phyloP scores from a whole-genome alignment of 2,888 invertebrate genomes.

The Caenorhabditis macrosperma region DNA sequence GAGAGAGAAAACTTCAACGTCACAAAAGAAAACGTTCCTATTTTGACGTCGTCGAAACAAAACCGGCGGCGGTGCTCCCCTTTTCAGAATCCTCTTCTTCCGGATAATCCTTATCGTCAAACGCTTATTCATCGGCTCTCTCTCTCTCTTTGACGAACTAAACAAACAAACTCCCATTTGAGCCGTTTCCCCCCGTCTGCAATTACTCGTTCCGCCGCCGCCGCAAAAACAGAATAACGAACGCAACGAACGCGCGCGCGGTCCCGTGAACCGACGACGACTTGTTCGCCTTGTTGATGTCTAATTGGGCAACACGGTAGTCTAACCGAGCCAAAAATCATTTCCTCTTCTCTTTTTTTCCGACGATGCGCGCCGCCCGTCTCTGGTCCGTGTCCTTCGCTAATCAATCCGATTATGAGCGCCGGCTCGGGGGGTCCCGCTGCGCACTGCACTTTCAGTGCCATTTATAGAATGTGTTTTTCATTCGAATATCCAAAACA shows the following conservation, averaged over 20 bases:
- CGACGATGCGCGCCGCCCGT: not conserved
- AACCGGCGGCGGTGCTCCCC: too few species aligned
- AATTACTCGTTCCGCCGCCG: slow-evolving; percentile 27
- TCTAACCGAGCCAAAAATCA: not conserved
- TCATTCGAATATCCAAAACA: too few species aligned
- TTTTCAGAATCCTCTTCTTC: not conserved
- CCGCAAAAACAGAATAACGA: slow-evolving; percentile 31
- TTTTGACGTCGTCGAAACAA: not conserved
- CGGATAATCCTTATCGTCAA: slow-evolving; percentile 38
- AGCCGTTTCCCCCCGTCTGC: slow-evolving; percentile 35
- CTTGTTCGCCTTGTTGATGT: slow-evolving; percentile 8
- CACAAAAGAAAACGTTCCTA: not conserved
- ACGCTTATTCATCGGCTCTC: slow-evolving; percentile 45
- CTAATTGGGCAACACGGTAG: slow-evolving; percentile 44
- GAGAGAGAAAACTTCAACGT: not conserved
- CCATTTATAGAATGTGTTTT: not conserved
- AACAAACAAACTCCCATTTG: slow-evolving; percentile 32
- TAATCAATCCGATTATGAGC: slow-evolving; percentile 32
- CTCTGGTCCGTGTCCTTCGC: slow-evolving; percentile 31
- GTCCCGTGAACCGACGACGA: too few species aligned
- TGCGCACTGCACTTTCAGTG: not conserved
- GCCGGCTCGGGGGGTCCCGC: not conserved
- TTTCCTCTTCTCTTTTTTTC: not conserved
- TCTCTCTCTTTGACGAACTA: slow-evolving; percentile 35
- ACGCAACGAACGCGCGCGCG: too few species aligned